Conservation (phyloP, 2,797 vertebrate genomes). For the Bryconaethiops microstoma region DNA sequence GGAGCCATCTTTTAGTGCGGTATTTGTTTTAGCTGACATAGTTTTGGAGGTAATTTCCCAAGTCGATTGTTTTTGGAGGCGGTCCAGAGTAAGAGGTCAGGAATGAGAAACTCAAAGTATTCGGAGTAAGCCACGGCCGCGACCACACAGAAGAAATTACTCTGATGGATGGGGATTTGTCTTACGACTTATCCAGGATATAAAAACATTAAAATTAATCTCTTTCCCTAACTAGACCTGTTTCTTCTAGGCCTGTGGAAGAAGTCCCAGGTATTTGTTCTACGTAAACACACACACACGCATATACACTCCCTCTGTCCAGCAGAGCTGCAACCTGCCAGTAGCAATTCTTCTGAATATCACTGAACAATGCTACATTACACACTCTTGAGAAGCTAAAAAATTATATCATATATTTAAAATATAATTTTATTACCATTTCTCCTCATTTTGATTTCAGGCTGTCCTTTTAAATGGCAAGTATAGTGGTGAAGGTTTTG, state of each 20-base stretch:
- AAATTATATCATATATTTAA: not conserved
- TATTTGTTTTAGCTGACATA: conserved; percentile 59
- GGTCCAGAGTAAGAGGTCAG: conserved; percentile 50
- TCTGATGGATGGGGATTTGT: conserved; percentile 44
- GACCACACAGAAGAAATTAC: conserved; percentile 52
- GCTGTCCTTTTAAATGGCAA: conserved; percentile 21
- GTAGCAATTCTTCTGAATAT: conserved; percentile 21
- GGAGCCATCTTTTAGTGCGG: conserved; percentile 48
- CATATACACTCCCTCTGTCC: conserved; percentile 54
- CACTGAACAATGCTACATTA: conserved; percentile 28
- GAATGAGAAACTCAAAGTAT: conserved; percentile 40
- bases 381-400: conserved; percentile 25
- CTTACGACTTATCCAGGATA: conserved; percentile 32
- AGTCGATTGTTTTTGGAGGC: conserved; percentile 60
- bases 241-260: conserved; percentile 9
- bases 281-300: conserved; percentile 31
- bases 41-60: conserved; percentile 60
- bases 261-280: conserved; percentile 14
- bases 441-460: conserved; percentile 24
- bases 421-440: conserved; percentile 6
- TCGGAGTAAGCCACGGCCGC: conserved; percentile 40
- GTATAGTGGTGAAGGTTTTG: not conserved
- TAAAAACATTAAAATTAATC: conserved; percentile 38
- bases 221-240: conserved; percentile 23
- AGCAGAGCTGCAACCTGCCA: conserved; percentile 47